Percentiles rank a stretch among this genome's conserved stretches.
These are phyloP conservation scores for Psammodynastes pulverulentus DNA, from an alignment of 2,113 vertebrate genomes.

Conservation along the genomic window DNA sequence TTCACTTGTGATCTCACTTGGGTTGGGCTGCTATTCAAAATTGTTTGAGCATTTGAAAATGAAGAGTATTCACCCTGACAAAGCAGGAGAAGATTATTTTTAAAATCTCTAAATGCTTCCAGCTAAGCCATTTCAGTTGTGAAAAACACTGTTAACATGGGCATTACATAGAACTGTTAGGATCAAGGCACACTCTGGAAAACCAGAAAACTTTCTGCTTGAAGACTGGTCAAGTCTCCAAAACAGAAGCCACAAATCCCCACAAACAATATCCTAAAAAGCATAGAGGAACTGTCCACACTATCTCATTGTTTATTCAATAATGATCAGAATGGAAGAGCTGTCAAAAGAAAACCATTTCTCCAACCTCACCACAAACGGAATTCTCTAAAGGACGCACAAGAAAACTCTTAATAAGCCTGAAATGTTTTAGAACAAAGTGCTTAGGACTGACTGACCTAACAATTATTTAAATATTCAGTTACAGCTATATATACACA, in stretches of 20 bases:
- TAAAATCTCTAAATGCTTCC: not conserved
- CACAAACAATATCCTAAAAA: not conserved
- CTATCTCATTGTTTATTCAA: not conserved
- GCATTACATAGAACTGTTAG: not conserved
- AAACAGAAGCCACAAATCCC: not conserved
- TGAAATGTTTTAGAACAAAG: not conserved
- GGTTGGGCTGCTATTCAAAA: conserved; percentile 18
- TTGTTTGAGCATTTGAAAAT: not conserved
- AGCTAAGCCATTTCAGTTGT: not conserved
- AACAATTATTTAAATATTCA: not conserved
- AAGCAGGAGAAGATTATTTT: conserved; percentile 6
- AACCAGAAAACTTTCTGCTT: not conserved
- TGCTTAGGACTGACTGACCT: not conserved
- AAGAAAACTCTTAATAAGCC: not conserved
- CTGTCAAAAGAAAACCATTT: not conserved
- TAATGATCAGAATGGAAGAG: not conserved
- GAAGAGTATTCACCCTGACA: not conserved
- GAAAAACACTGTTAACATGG: not conserved
- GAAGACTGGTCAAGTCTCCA: not conserved
- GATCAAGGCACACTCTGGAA: not conserved
- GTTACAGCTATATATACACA: not conserved
- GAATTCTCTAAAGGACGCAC: not conserved
- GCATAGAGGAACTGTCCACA: not conserved
- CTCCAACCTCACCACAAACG: not conserved
- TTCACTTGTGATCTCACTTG: not conserved